Percentiles rank a stretch among this genome's conserved stretches.
Conservation (phyloP, 1,140 invertebrate species). For the Halotydeus destructor region DNA sequence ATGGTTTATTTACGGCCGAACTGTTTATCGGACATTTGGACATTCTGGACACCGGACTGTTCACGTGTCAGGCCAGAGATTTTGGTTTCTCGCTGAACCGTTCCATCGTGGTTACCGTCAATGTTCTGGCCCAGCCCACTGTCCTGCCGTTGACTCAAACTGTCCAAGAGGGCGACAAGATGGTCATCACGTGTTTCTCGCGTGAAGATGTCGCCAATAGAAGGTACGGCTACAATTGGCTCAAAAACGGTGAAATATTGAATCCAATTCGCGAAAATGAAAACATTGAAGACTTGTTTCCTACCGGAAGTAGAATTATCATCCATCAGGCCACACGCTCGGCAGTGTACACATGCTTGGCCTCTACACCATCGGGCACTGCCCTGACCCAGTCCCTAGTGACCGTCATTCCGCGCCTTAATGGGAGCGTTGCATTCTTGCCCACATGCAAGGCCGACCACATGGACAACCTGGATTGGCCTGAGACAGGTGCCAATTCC, state of each 20-base stretch:
- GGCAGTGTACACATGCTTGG: slow-evolving; percentile 16
- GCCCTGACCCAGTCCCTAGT: slow-evolving; percentile 9
- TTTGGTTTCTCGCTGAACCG: slow-evolving; percentile 6
- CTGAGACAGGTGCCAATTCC: slow-evolving; percentile 11
- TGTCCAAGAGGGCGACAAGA: slow-evolving; percentile 9
- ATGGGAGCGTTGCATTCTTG: slow-evolving; percentile 2
- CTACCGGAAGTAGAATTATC: slow-evolving; percentile 14
- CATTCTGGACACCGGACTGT: slow-evolving; percentile 11
- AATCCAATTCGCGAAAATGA: slow-evolving; percentile 14
- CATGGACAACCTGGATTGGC: slow-evolving; percentile 14
- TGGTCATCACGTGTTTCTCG: slow-evolving; percentile 15
- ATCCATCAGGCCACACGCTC: slow-evolving; percentile 10
- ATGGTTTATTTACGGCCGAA: no score
- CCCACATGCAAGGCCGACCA: slow-evolving; percentile 10
- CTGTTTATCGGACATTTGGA: neutral
- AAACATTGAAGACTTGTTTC: slow-evolving; percentile 17
- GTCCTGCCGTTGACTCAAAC: slow-evolving; percentile 13
- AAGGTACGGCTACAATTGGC: slow-evolving; percentile 16
- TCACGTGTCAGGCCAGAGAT: slow-evolving; percentile 17
- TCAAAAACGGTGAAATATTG: slow-evolving; percentile 16
- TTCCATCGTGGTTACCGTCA: neutral
- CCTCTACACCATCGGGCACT: slow-evolving; percentile 11
- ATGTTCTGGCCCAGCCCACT: slow-evolving; percentile 8
- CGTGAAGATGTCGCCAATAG: neutral
- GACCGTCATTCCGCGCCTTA: slow-evolving; percentile 12